Percentiles rank a stretch among this genome's conserved stretches.
Evolutionary conservation across 2,888 invertebrate species (phyloP).

Genomic region (Papilio demoleus): DNA sequence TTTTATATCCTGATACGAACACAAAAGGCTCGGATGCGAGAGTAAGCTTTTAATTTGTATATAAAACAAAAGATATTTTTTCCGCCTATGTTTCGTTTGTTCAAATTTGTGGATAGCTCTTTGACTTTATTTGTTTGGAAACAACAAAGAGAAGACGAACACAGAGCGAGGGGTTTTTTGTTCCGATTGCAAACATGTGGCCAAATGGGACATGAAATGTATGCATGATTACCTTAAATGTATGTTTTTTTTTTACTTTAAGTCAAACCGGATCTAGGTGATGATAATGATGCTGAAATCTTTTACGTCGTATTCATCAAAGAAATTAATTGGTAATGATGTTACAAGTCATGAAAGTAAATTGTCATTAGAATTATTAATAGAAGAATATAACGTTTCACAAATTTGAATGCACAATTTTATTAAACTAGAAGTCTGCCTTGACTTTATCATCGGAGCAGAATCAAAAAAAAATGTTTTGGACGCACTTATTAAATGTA

Average conservation of each 20-base stretch:
- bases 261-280: no score
- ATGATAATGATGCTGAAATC: no score
- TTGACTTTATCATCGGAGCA: no score
- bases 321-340: no score
- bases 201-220: not conserved
- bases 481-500: no score
- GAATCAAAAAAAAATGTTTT: no score
- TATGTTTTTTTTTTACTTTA: not conserved
- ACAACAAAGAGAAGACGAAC: conserved; percentile 26
- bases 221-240: not conserved
- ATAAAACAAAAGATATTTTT: conserved; percentile 15
- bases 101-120: conserved; percentile 25
- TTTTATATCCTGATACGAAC: not conserved
- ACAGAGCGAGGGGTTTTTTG: conserved; percentile 7
- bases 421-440: no score
- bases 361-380: no score
- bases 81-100: conserved; percentile 14
- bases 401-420: no score
- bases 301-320: no score
- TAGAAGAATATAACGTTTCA: no score
- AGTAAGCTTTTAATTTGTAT: conserved; percentile 9
- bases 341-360: no score
- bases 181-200: not conserved
- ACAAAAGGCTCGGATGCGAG: not conserved
- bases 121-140: conserved; percentile 29